Evolutionary conservation across 2,888 invertebrate species (phyloP), one percentile per base, ranked within the genome.

Genomic region (Eudasyphora cyanicolor): DNA sequence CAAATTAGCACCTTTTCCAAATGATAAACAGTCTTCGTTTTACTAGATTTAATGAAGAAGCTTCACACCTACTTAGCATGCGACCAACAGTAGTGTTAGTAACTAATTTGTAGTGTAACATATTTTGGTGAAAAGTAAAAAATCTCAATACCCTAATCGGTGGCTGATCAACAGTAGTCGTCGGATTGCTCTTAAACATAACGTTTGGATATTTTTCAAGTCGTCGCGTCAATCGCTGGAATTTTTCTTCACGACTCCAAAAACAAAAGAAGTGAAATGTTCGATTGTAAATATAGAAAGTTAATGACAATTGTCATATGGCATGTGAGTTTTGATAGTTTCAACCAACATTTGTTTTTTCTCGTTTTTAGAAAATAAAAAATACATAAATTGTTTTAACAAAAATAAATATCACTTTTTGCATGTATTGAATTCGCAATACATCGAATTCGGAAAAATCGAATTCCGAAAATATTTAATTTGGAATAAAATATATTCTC

Each of bases 21-120:
- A n/a, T 42, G 14, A 42, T 67, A 67, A 67, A 67, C 38, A 67
- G 12, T 67, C 19, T n/a, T 6, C 67, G 24, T 67, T 67, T 67
- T 24, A 35, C 67, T 67, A 42, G n/a, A 6, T 10, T 14, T 29
- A 60, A 54, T 21, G 35, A 35, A 45, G 45, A n/a, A n/a, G n/a
- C n/a, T n/a, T n/a, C n/a, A 4, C 32, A 32, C 32, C 8, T 8
- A 32, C 32, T 32, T 32, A 8, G 24, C 2, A 6, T 54, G 54
- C 21, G 21, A 21, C 54, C 21, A n/a, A n/a, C n/a, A n/a, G n/a
- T n/a, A n/a, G n/a, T n/a, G n/a, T n/a, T n/a, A n/a, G n/a, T n/a
- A n/a, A 14, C 5, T 24, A n/a, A 32, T n/a, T 29, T 14, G n/a
- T 29, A 7, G 14, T n/a, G n/a, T n/a, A n/a, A n/a, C n/a, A n/a